Conservation (phyloP, 2,888 invertebrate genomes). For the Hydriomena furcata region DNA sequence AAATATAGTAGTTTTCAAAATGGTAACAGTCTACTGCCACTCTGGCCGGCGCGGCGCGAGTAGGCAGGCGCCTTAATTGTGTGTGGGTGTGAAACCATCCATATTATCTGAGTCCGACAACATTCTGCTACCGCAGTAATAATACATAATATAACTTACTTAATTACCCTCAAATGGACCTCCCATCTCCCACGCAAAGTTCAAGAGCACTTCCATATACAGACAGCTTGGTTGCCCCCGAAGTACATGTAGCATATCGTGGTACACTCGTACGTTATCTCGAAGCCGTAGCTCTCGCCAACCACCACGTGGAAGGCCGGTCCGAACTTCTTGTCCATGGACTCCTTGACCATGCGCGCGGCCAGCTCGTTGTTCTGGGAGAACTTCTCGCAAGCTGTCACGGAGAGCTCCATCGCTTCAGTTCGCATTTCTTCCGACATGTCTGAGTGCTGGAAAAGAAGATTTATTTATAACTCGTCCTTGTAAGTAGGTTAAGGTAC, state of each 20-base stretch:
- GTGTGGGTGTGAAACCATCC: no score
- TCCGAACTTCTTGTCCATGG: conserved; percentile 97
- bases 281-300: conserved; percentile 97
- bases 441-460: conserved; percentile 89
- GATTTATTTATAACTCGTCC: background rate
- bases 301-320: conserved; percentile 97
- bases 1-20: no score
- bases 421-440: conserved; percentile 96
- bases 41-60: no score
- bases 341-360: conserved; percentile 96
- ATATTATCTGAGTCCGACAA: no score
- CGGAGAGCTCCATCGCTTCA: conserved; percentile 95
- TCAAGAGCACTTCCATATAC: conserved; percentile 94
- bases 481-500: no score
- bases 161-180: conserved; percentile 15
- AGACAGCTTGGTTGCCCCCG: conserved; percentile 94
- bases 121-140: background rate
- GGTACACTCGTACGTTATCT: conserved; percentile 95
- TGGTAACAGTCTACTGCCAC: no score
- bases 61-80: no score
- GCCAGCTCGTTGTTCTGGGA: conserved; percentile 94
- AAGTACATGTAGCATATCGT: conserved; percentile 95
- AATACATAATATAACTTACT: conserved; percentile 2
- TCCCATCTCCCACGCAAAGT: conserved; percentile 6
- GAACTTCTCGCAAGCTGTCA: conserved; percentile 97